Conservation (phyloP, 1,140 invertebrate species). For the Acromyrmex heyeri region DNA sequence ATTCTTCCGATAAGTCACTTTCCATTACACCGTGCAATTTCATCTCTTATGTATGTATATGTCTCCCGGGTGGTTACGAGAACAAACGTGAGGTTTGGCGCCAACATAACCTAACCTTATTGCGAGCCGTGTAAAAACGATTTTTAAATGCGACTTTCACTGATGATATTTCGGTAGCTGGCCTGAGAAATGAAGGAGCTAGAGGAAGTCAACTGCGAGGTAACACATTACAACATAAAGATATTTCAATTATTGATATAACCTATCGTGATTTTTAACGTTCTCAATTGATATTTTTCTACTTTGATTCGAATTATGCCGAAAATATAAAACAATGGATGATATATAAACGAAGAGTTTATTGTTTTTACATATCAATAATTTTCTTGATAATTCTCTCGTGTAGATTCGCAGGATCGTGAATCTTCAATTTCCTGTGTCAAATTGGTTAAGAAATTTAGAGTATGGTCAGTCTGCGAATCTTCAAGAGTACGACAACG, state of each 20-base stretch:
- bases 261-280: not conserved
- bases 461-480: conserved; percentile 38
- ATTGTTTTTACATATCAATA: not conserved
- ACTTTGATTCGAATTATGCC: not conserved
- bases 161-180: conserved; percentile 48
- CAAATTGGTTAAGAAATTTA: conserved; percentile 59
- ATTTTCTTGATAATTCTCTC: not conserved
- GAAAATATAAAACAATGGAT: not conserved
- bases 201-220: conserved; percentile 81
- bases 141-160: conserved; percentile 68
- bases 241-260: not conserved
- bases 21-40: not conserved
- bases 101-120: conserved; percentile 75
- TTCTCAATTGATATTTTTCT: conserved; percentile 30
- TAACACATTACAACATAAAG: conserved; percentile 46
- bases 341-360: not conserved
- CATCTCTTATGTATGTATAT: not conserved
- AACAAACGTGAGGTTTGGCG: conserved; percentile 66
- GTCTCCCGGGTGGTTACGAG: not conserved
- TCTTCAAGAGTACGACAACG: conserved; percentile 43
- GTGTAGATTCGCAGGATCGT: conserved; percentile 73
- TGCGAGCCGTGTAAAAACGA: conserved; percentile 2
- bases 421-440: conserved; percentile 74
- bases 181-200: conserved; percentile 79
- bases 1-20: not conserved